Conservation (phyloP, 2,113 vertebrate species). For the Sinocyclocheilus grahami region DNA sequence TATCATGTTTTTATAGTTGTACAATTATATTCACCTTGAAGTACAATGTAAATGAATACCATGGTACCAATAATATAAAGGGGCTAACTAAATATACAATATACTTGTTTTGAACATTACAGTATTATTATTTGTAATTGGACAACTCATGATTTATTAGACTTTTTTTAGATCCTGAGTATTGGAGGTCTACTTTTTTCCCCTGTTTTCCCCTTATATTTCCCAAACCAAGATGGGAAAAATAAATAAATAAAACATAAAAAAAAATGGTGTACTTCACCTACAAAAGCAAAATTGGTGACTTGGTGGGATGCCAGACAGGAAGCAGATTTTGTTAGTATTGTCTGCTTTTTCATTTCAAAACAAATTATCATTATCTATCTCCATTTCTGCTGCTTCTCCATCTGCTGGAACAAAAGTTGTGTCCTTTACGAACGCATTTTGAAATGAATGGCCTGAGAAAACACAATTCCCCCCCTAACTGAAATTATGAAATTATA, state of each 20-base stretch:
- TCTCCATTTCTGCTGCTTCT: not conserved
- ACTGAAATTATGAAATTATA: too few relatives aligned
- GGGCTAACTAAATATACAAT: too few relatives aligned
- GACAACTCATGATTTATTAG: too few relatives aligned
- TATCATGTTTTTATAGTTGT: not conserved
- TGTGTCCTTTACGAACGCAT: slow-evolving; percentile 36
- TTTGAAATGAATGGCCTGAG: slow-evolving; percentile 23
- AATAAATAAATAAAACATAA: not conserved
- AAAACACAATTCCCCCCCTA: not conserved
- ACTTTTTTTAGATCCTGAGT: too few relatives aligned
- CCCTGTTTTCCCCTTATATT: not conserved
- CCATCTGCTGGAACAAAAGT: slow-evolving; percentile 27
- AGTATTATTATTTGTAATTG: too few relatives aligned
- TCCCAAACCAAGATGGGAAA: not conserved
- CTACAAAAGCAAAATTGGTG: slow-evolving; percentile 3
- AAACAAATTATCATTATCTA: slow-evolving; percentile 50
- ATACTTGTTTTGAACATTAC: too few relatives aligned
- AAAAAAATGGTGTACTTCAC: not conserved
- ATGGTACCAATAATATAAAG: not conserved
- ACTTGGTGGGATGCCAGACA: not conserved
- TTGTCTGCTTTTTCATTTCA: slow-evolving; percentile 28
- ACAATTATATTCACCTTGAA: too few relatives aligned
- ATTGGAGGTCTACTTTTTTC: too few relatives aligned
- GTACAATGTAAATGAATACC: not conserved
- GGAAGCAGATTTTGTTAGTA: slow-evolving; percentile 7